These are phyloP conservation scores for Pteronotus mesoamericanus DNA, from an alignment of 2,797 vertebrate genomes.

Conservation along the genomic window DNA sequence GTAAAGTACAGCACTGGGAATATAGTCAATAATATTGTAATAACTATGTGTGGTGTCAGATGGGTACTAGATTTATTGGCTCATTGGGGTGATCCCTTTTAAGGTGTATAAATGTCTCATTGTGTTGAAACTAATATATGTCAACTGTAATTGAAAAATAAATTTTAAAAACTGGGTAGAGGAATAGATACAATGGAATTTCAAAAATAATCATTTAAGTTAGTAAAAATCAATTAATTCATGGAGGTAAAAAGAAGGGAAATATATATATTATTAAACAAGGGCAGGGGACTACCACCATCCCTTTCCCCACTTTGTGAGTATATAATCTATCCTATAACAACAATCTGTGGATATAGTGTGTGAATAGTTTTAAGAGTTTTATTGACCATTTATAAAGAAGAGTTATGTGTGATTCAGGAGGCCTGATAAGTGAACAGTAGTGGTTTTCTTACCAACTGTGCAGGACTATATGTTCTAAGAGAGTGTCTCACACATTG, in stretches of 20 bases:
- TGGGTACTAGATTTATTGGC: neutral
- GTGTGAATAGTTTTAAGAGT: neutral
- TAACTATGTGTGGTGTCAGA: neutral
- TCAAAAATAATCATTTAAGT: neutral
- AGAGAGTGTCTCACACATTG: neutral
- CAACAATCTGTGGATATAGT: neutral
- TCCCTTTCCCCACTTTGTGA: neutral
- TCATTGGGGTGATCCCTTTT: neutral
- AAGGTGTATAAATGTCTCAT: neutral
- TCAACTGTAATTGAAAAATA: neutral
- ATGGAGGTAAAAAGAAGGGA: neutral
- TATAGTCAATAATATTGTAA: neutral
- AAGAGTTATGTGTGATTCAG: neutral
- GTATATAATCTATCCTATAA: neutral
- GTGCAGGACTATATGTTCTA: neutral
- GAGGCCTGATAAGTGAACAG: neutral
- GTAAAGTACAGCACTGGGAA: neutral
- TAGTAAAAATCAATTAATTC: neutral
- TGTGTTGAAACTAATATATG: neutral
- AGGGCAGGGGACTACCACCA: neutral
- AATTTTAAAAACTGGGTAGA: neutral
- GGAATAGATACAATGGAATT: neutral
- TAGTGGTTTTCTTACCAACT: neutral
- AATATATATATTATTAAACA: neutral
- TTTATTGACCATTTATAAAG: neutral